phyloP scores from a whole-genome alignment of 2,113 vertebrate genomes.

The Siphamia tubifer region DNA sequence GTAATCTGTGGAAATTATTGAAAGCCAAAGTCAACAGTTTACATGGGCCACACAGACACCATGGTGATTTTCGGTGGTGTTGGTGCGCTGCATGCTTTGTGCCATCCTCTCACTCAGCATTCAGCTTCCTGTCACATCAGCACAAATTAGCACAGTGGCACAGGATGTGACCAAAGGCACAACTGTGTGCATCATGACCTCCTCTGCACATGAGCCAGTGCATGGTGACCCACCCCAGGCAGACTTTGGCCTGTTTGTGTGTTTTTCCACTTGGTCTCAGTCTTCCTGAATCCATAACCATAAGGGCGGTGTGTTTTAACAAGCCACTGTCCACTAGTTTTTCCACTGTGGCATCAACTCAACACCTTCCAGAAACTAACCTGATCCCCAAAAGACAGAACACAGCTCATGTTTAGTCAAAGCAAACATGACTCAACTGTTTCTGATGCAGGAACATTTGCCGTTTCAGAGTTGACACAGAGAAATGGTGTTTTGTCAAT shows the following conservation, averaged over 20 bases:
- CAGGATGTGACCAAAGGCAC: conserved; percentile 15
- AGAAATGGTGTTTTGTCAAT: conserved; percentile 17
- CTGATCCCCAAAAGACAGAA: neutral
- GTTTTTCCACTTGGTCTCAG: conserved; percentile 35
- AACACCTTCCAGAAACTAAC: neutral
- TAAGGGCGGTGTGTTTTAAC: conserved; percentile 18
- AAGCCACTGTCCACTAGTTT: neutral
- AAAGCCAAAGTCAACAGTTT: neutral
- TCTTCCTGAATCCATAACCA: conserved; percentile 18
- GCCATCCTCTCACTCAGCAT: conserved; percentile 15
- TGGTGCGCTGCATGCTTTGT: conserved; percentile 7
- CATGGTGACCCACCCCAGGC: conserved; percentile 34
- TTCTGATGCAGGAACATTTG: neutral
- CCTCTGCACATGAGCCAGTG: neutral
- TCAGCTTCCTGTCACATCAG: conserved; percentile 67
- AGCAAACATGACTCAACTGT: neutral
- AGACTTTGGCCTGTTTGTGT: neutral
- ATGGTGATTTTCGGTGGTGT: conserved; percentile 1
- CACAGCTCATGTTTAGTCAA: neutral
- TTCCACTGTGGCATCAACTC: neutral
- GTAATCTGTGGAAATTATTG: too few relatives aligned
- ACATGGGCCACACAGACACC: neutral
- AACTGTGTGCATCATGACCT: conserved; percentile 6
- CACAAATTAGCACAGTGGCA: conserved; percentile 45
- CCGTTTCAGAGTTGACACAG: conserved; percentile 7